A percentile compares a stretch with the other conserved stretches of the same genome.
phyloP scores from a whole-genome alignment of 1,140 invertebrate genomes.

The Campoletis sonorensis region DNA sequence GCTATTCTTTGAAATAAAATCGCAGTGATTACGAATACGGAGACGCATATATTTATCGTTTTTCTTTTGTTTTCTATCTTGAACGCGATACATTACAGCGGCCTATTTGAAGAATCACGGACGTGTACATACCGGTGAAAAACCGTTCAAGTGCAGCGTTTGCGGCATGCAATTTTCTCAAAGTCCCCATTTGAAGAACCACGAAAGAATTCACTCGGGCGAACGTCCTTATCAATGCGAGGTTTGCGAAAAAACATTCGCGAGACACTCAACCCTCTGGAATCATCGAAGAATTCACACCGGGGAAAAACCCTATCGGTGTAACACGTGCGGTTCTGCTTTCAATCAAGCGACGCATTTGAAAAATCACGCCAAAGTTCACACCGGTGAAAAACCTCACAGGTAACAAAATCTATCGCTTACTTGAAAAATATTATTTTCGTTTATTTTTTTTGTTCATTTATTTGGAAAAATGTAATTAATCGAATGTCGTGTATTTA shows the following conservation, averaged over 20 bases:
- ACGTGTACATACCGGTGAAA: constrained; percentile 89
- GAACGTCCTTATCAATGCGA: constrained; percentile 95
- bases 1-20: background rate
- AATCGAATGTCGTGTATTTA: no score
- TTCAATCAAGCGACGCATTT: constrained; percentile 93
- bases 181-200: constrained; percentile 93
- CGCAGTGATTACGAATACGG: background rate
- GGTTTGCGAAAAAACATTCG: constrained; percentile 93
- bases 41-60: background rate
- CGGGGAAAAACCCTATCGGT: constrained; percentile 92
- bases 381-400: constrained; percentile 81
- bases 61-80: constrained; percentile 11
- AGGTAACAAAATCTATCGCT: constrained; percentile 64
- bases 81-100: constrained; percentile 71
- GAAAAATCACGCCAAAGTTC: constrained; percentile 90
- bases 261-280: constrained; percentile 90
- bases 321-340: constrained; percentile 88
- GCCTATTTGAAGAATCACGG: constrained; percentile 95
- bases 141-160: constrained; percentile 91
- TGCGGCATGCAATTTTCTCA: constrained; percentile 93
- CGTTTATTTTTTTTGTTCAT: no score
- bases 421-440: background rate
- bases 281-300: constrained; percentile 97
- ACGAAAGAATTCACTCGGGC: constrained; percentile 92
- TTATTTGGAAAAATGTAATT: background rate